Evolutionary conservation across 2,113 vertebrate genomes (phyloP), one percentile per base, ranked within the genome.

Genomic region (Callocephalon fimbriatum): DNA sequence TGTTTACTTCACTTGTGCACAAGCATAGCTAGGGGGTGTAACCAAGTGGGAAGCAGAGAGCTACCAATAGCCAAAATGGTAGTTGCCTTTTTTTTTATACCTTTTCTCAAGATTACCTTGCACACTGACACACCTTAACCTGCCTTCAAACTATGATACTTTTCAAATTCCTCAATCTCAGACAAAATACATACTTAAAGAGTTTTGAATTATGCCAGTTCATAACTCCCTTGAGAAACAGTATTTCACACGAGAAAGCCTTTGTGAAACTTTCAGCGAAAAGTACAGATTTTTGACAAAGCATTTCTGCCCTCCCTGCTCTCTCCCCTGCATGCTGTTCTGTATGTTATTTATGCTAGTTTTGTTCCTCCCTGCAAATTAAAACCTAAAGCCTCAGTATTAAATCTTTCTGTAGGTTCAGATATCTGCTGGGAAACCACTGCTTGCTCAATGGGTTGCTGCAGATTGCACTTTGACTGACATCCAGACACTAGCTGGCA

Each of bases 281-380:
- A 48, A 71, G 38, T 37, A 45, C 17, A 15, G 3, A 27, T 79
- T 75, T 73, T 44, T n/a, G 74, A 44, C 40, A 66, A 68, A 93
- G 23, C 27, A 4, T 65, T 68, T 70, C 42, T 3, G 27, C 26
- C 9, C 6, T 31, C 22, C 12, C 23, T 0, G 0, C 21, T 72
- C 7, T 25, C 75, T 54, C 29, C 32, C 29, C 31, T 77, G 26
- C 21, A 6, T 6, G 7, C 27, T 5, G 7, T 77, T 47, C 61
- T 82, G 2, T 47, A 17, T 50, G 6, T 47, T 70, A 54, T 10
- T 42, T 59, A 59, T 47, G 47, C 27, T 54, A 27, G 50, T 81
- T 88, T 67, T 84, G 3, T 73, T 56, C n/a, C 17, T 88, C 50
- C 32, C 10, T 1, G 1, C 21, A 14, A 17, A 44, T 67, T 67